phyloP scores from a whole-genome alignment of 1,140 invertebrate species.

The Phocides pigmalion region DNA sequence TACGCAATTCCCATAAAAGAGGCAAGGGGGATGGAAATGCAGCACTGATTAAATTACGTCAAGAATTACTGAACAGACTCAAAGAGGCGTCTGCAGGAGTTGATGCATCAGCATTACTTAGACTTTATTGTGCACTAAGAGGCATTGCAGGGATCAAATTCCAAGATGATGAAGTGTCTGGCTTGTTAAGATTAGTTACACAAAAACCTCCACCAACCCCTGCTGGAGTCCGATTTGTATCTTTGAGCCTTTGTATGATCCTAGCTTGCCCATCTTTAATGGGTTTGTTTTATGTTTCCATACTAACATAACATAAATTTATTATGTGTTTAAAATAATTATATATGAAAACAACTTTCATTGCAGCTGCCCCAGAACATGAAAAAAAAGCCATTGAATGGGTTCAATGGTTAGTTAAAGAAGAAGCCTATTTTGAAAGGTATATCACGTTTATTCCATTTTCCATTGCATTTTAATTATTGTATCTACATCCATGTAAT shows the following conservation, averaged over 20 bases:
- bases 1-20: constrained; percentile 95
- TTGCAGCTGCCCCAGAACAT: constrained; percentile 87
- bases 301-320: too few relatives aligned
- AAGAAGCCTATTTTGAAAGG: constrained; percentile 94
- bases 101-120: constrained; percentile 70
- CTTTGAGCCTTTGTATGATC: constrained; percentile 96
- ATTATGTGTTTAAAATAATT: too few relatives aligned
- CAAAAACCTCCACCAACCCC: constrained; percentile 94
- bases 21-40: constrained; percentile 89
- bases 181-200: constrained; percentile 93
- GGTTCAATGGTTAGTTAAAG: constrained; percentile 96
- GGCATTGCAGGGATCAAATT: constrained; percentile 96
- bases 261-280: constrained; percentile 96
- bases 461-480: too few relatives aligned
- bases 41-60: constrained; percentile 90
- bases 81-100: constrained; percentile 74
- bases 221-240: constrained; percentile 96
- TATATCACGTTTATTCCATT: constrained; percentile 33
- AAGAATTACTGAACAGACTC: constrained; percentile 89
- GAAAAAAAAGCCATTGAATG: constrained; percentile 96
- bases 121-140: constrained; percentile 95
- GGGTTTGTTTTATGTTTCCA: constrained; percentile 74
- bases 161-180: constrained; percentile 95
- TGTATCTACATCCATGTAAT: background rate
- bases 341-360: background rate